Evolutionary conservation across 2,888 invertebrate genomes (phyloP), one percentile per base, ranked within the genome.

Genomic region (Lottia scabra): DNA sequence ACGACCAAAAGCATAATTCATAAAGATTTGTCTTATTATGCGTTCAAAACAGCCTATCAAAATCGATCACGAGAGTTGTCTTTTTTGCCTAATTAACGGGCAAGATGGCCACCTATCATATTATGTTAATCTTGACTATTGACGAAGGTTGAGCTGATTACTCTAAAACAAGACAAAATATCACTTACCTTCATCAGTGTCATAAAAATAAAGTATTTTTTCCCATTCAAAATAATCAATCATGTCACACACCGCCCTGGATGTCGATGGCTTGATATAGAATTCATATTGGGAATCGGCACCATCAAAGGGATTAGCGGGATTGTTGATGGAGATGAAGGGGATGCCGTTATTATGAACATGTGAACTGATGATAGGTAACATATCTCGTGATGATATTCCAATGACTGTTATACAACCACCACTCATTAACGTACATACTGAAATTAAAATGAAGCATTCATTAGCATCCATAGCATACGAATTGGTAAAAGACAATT

Each of bases 401-500:
- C 84, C 83, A 70, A 84, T 79, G 62, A 84, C 66, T 12, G 81
- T 77, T 27, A 83, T 76, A 43, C 81, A 78, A 0, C 83, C 82
- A 30, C 73, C 64, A 1, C 73, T 70, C 73, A 85, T 68, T 56
- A 78, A 68, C 43, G 73, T 70, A 68, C 85, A 84, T 48, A 84
- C 85, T 85, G 76, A 26, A 67, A 72, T 30, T 19, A 74, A 72
- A 43, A 19, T 26, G 8, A 67, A 45, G 6, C 10, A 30, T 5
- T 30, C 5, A 4, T 30, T 30, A 4, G 30, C 30, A 30, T 30
- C 30, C n/a, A n/a, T n/a, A n/a, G n/a, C n/a, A n/a, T n/a, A n/a
- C n/a, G n/a, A n/a, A n/a, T n/a, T n/a, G n/a, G n/a, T n/a, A n/a
- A n/a, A n/a, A n/a, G n/a, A n/a, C n/a, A n/a, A n/a, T n/a, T n/a